A percentile compares a stretch with the other conserved stretches of the same genome.
Conservation (phyloP, 2,797 vertebrate species). For the Clarias laeviceps region DNA sequence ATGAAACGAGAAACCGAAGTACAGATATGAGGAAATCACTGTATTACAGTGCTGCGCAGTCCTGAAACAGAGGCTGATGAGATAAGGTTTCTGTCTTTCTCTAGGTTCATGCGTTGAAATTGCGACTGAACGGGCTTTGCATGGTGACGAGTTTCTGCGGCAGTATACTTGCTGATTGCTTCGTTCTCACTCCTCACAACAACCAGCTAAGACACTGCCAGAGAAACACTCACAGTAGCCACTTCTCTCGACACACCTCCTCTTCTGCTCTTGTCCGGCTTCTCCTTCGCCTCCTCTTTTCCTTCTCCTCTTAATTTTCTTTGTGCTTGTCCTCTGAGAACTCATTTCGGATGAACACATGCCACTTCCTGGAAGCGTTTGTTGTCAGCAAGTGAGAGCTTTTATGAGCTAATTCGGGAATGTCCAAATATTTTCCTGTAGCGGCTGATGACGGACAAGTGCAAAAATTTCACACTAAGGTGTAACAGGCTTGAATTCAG, state of each 20-base stretch:
- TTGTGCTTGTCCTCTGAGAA: neutral
- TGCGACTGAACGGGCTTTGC: slow-evolving; percentile 62
- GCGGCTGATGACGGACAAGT: slow-evolving; percentile 18
- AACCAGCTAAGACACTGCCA: slow-evolving; percentile 99
- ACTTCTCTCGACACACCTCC: slow-evolving; percentile 37
- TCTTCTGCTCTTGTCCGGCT: slow-evolving; percentile 28
- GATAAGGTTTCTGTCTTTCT: neutral
- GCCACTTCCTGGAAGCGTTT: slow-evolving; percentile 27
- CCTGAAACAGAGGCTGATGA: neutral
- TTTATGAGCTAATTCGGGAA: slow-evolving; percentile 28
- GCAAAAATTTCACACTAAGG: slow-evolving; percentile 26
- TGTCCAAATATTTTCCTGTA: slow-evolving; percentile 18
- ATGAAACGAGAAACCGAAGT: neutral
- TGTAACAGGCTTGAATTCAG: slow-evolving; percentile 26
- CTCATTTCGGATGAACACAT: slow-evolving; percentile 13
- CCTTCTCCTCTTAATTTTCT: slow-evolving; percentile 3
- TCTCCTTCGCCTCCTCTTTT: slow-evolving; percentile 20
- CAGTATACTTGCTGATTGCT: slow-evolving; percentile 99
- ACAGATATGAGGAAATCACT: neutral
- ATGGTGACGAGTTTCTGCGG: slow-evolving; percentile 97
- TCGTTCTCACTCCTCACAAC: slow-evolving; percentile 94
- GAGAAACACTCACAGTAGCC: slow-evolving; percentile 97
- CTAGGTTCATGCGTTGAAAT: neutral
- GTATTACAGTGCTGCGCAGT: neutral
- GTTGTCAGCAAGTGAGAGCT: slow-evolving; percentile 7